Conservation (phyloP, 2,888 invertebrate species). For the Hirtodrosophila histrioides region DNA sequence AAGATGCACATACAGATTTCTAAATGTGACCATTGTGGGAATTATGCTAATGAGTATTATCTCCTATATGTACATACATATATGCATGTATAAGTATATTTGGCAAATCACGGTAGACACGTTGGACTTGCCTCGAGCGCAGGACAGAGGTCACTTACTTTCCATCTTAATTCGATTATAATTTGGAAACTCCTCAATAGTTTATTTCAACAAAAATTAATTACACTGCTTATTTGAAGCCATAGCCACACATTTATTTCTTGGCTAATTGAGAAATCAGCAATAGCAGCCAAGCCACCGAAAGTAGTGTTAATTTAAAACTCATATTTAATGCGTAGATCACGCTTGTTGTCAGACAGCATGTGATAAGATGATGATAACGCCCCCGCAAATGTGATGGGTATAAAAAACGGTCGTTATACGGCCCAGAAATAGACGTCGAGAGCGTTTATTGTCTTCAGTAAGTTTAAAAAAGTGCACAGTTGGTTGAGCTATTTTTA, state of each 20-base stretch:
- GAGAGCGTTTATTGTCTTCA: conserved; percentile 34
- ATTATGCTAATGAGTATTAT: too few relatives aligned
- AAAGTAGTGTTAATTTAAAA: conserved; percentile 26
- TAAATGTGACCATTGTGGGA: too few relatives aligned
- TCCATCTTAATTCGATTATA: too few relatives aligned
- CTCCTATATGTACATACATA: too few relatives aligned
- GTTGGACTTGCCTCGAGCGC: too few relatives aligned
- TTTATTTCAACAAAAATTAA: neutral
- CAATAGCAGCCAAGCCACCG: neutral
- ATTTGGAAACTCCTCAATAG: too few relatives aligned
- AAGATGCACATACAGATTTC: too few relatives aligned
- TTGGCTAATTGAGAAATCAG: conserved; percentile 39
- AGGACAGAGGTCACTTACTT: too few relatives aligned
- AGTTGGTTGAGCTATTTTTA: conserved; percentile 49
- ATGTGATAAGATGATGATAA: conserved; percentile 38
- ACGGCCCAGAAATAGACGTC: conserved; percentile 27
- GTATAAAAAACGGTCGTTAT: conserved; percentile 8
- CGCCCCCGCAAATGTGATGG: conserved; percentile 25
- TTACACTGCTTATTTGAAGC: conserved; percentile 34
- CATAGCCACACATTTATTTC: conserved; percentile 8
- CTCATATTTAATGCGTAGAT: conserved; percentile 43
- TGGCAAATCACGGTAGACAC: too few relatives aligned
- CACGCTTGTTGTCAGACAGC: conserved; percentile 37
- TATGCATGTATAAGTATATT: too few relatives aligned
- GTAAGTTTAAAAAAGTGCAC: conserved; percentile 33